Conservation (phyloP, 1,140 invertebrate species). For the Tetragnatha versicolor region DNA sequence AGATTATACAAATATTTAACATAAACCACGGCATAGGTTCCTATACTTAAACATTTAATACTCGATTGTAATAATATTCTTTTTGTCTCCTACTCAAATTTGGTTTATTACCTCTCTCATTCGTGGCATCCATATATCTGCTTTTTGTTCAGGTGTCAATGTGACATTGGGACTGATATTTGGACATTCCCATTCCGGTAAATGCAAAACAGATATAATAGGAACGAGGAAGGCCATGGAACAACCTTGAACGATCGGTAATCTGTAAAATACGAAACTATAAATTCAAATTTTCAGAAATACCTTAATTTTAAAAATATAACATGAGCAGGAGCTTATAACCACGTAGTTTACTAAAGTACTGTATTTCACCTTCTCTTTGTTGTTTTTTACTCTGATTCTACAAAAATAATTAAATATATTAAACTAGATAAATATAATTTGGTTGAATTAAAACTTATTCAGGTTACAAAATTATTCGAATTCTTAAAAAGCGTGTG, state of each 20-base stretch:
- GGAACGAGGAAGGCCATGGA: constrained; percentile 87
- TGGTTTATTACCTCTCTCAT: constrained; percentile 73
- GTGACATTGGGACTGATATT: constrained; percentile 64
- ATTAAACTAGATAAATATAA: too few relatives aligned
- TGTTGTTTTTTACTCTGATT: too few relatives aligned
- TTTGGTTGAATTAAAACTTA: too few relatives aligned
- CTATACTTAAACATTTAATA: neutral
- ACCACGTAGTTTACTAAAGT: too few relatives aligned
- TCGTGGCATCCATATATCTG: constrained; percentile 77
- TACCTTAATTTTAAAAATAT: neutral
- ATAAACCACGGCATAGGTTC: neutral
- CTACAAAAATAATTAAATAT: too few relatives aligned
- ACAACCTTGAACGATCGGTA: constrained; percentile 79
- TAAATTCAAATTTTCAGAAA: neutral
- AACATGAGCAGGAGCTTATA: neutral
- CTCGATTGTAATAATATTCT: neutral
- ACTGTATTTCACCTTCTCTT: too few relatives aligned
- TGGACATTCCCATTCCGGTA: constrained; percentile 83
- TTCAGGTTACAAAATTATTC: too few relatives aligned
- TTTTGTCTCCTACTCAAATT: neutral
- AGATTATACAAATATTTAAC: neutral
- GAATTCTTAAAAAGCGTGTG: too few relatives aligned
- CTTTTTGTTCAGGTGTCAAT: constrained; percentile 66
- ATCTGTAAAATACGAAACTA: constrained; percentile 63
- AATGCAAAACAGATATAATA: constrained; percentile 79